Evolutionary conservation across 1,140 invertebrate genomes (phyloP), one percentile per base, ranked within the genome.

Genomic region (Brachystomella parvula): DNA sequence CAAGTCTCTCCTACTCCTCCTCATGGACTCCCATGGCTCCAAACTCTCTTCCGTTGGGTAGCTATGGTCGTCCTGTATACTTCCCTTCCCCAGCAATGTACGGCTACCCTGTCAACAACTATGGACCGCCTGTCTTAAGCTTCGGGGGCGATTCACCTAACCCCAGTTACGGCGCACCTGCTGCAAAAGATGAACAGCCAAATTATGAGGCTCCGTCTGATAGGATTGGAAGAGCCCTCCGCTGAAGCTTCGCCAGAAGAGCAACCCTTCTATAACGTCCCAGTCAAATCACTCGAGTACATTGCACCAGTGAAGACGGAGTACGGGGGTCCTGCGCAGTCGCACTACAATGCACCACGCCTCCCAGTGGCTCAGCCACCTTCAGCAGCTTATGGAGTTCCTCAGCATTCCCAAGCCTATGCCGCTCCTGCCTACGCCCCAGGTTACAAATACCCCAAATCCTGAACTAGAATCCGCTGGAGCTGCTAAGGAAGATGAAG

Each of bases 21-120:
- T 26, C 15, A 15, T 53, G 49, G 49, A 53, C 49, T 17, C 49
- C 49, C 3, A 19, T 53, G 24, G 9, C 12, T 6, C 49, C 12
- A 26, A 53, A 53, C 49, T 12, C 49, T 6, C 49, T 53, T 53
- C 21, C 49, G 39, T n/a, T 44, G 39, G n/a, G 9, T 19, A 24
- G 12, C 12, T 24, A 53, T 17, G 24, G 12, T 6, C 49, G 24
- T 17, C 49, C 49, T 15, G 24, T 24, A 15, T 53, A 53, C 24
- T 53, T 53, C 49, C 49, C 49, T 19, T 12, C 49, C 3, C 49
- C 49, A 17, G 9, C 15, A 15, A 24, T 53, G 49, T 53, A 53
- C 24, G 49, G 49, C 49, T 53, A 53, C 49, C 49, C 49, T 15
- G 49, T 53, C 6, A 53, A 53, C 24, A 53, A 53, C 24, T 53